Conservation (phyloP, 30 jellyfish, hydroid and myxozoan genomes). For the Pseudorhiza aurosa region DNA sequence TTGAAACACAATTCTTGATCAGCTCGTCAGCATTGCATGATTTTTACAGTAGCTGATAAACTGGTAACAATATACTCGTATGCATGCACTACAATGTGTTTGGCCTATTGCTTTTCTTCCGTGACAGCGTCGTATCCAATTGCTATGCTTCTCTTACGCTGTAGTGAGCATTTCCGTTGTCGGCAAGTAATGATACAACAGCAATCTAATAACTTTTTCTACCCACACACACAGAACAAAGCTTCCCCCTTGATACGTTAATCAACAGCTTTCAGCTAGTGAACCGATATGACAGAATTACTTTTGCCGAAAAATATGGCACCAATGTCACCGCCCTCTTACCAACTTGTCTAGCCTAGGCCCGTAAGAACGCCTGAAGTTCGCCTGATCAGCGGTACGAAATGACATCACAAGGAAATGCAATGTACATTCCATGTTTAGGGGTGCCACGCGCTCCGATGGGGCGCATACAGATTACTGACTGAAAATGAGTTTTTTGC, state of each 20-base stretch:
- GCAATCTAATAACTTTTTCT: neutral
- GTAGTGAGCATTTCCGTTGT: neutral
- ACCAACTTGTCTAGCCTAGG: neutral
- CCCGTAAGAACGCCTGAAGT: neutral
- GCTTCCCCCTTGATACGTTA: too few species aligned
- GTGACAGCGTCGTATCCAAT: neutral
- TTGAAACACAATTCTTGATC: neutral
- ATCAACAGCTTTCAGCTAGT: too few species aligned
- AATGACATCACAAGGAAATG: too few species aligned
- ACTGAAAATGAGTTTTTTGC: too few species aligned
- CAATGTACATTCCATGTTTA: too few species aligned
- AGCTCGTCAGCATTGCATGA: neutral
- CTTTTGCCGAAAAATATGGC: too few species aligned
- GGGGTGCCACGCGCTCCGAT: too few species aligned
- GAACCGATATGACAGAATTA: too few species aligned
- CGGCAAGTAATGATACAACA: neutral
- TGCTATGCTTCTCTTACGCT: too few species aligned
- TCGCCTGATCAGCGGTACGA: neutral
- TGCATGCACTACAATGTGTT: neutral
- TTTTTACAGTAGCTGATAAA: neutral
- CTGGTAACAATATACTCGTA: neutral
- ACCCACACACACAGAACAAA: too few species aligned
- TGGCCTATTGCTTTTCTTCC: neutral
- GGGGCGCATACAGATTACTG: too few species aligned
- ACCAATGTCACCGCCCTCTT: neutral